These are phyloP conservation scores for Oxytorus armatus DNA, from an alignment of 2,888 invertebrate species.

Conservation along the genomic window DNA sequence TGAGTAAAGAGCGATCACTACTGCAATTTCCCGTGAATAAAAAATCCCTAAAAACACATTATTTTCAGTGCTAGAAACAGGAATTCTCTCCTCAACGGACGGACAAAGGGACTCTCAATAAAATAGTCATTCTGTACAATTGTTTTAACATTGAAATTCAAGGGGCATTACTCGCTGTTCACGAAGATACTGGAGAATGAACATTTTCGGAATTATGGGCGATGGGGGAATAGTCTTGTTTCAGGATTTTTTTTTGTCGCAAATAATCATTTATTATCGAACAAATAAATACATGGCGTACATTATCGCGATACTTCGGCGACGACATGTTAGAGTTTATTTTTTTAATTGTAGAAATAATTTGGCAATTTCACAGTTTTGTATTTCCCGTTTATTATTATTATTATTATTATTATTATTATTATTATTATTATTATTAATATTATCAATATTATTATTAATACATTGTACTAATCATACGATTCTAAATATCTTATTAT, in stretches of 20 bases:
- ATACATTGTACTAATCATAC: conserved; percentile 29
- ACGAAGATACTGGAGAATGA: no score
- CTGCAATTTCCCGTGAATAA: no score
- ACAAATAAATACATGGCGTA: conserved; percentile 56
- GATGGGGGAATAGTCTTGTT: background rate
- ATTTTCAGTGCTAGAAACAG: no score
- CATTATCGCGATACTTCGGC: conserved; percentile 26
- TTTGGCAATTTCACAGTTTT: conserved; percentile 63
- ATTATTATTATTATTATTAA: conserved; percentile 13
- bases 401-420: conserved; percentile 29
- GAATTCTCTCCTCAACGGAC: no score
- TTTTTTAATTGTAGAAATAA: conserved; percentile 60
- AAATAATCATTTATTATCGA: conserved; percentile 59
- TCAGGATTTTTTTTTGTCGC: conserved; percentile 11
- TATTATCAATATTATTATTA: no score
- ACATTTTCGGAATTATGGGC: no score
- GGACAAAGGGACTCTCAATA: no score
- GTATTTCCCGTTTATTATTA: conserved; percentile 30
- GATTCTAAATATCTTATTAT: conserved; percentile 45
- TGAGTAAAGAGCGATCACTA: no score
- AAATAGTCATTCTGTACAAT: no score
- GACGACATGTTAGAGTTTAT: conserved; percentile 28
- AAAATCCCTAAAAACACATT: no score
- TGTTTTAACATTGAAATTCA: no score
- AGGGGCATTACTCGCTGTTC: no score